Evolutionary conservation across 2,113 vertebrate genomes (phyloP), one percentile per base, ranked within the genome.

Genomic region (Trogon melanurus): DNA sequence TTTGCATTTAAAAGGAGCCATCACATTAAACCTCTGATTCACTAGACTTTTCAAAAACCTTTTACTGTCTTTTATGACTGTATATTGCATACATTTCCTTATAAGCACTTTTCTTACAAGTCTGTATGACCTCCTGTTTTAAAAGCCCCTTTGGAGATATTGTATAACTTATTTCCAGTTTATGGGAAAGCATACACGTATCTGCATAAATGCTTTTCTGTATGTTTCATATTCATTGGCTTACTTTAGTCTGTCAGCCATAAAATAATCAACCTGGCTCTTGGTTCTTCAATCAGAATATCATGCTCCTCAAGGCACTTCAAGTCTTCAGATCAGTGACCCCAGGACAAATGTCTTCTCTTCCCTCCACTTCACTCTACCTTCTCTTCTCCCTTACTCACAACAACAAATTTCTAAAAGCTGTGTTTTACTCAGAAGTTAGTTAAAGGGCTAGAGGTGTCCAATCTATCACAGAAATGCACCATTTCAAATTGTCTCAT

Each of bases 51-150:
- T 84, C 15, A 83, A 70, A 93, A 80, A 23, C 5, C 25, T 71
- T 84, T 87, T 84, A 79, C 20, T 76, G 5, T 62, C 66, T 87
- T 94, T 92, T 91, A 83, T 86, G 8, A 60, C 64, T 90, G 83
- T 66, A 64, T 78, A 32, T 78, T 74, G 19, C 12, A 73, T 6
- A n/a, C 13, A 47, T 91, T 94, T 92, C 22, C 36, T 78, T 74
- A 44, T 54, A 80, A 78, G 25, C 54, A 80, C 44, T 92, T 78
- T 84, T 89, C 65, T 92, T 67, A 27, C 22, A 91, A 81, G 56
- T 44, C 48, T 44, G 10, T 38, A 47, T 80, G n/a, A 88, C 60
- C 44, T 81, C 22, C 6, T 1, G 1, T 65, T 83, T 71, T 74
- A 44, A 84, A 81, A 83, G 65, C 34, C 32, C 16, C 21, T 65